phyloP scores from a whole-genome alignment of 2,113 vertebrate species.

The Orientallactaga bullata region DNA sequence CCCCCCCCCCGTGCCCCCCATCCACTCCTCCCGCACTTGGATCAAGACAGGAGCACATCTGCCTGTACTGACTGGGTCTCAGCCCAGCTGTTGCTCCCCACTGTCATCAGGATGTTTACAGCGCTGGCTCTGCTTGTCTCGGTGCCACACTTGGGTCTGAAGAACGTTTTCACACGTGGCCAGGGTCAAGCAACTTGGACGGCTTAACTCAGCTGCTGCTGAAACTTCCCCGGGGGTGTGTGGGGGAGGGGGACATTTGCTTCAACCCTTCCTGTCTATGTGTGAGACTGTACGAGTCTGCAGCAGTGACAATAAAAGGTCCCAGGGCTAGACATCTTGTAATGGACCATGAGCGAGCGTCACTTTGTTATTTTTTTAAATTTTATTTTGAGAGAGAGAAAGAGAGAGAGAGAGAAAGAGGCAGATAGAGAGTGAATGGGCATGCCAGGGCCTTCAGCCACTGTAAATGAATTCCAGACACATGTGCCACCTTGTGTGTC shows the following conservation, averaged over 20 bases:
- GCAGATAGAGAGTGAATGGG: no score
- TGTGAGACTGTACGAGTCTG: background rate
- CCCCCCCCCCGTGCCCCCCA: no score
- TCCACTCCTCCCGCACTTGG: constrained; percentile 65
- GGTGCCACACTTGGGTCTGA: constrained; percentile 21
- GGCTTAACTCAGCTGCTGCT: background rate
- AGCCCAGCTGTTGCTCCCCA: constrained; percentile 74
- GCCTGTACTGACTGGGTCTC: constrained; percentile 55
- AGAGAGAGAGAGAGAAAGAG: no score
- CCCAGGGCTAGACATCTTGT: background rate
- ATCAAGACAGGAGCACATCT: background rate
- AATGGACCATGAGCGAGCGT: background rate
- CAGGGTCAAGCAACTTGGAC: background rate
- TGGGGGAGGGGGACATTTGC: background rate
- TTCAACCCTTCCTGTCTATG: background rate
- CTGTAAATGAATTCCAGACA: no score
- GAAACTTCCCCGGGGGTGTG: constrained; percentile 3
- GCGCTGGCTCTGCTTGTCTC: constrained; percentile 33
- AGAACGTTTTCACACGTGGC: constrained; percentile 21
- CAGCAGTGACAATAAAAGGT: background rate
- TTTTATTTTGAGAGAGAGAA: no score
- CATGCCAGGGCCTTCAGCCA: no score
- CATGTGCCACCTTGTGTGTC: no score
- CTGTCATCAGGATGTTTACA: constrained; percentile 76
- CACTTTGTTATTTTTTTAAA: no score